Evolutionary conservation across 2,888 invertebrate genomes (phyloP).

Genomic region (Xanthorhoe spadicearia): DNA sequence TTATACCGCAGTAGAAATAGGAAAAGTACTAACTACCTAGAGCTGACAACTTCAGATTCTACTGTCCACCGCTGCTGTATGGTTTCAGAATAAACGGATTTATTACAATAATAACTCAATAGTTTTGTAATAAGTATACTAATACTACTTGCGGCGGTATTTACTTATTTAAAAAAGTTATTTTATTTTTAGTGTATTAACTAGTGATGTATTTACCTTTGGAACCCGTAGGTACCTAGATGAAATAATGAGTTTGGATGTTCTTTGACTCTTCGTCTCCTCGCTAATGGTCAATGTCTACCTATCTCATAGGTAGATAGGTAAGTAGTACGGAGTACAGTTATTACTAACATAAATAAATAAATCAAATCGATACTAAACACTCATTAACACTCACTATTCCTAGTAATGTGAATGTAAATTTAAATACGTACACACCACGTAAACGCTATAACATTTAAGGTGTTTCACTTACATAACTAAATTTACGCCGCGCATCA

Average conservation of each 20-base stretch:
- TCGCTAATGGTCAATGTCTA: too few relatives aligned
- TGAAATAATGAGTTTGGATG: too few relatives aligned
- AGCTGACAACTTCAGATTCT: conserved; percentile 30
- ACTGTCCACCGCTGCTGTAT: conserved; percentile 20
- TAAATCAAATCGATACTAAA: neutral
- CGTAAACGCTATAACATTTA: conserved; percentile 14
- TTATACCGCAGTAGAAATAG: conserved; percentile 6
- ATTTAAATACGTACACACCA: neutral
- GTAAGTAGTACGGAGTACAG: too few relatives aligned
- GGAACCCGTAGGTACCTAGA: too few relatives aligned
- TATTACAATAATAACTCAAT: conserved; percentile 50
- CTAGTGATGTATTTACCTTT: too few relatives aligned
- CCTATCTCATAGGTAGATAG: too few relatives aligned
- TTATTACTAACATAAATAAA: too few relatives aligned
- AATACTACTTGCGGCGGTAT: conserved; percentile 36
- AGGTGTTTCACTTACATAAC: conserved; percentile 8
- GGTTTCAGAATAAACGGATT: conserved; percentile 44
- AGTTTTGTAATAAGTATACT: conserved; percentile 46
- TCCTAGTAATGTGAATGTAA: neutral
- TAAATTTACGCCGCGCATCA: conserved; percentile 31
- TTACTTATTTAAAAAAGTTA: neutral
- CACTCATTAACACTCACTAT: neutral
- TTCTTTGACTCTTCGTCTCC: too few relatives aligned
- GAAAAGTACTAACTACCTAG: conserved; percentile 18
- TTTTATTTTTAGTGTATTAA: too few relatives aligned